A percentile compares a stretch with the other conserved stretches of the same genome.
phyloP scores from a whole-genome alignment of 1,140 invertebrate genomes.

The Leptinotarsa lineolata region DNA sequence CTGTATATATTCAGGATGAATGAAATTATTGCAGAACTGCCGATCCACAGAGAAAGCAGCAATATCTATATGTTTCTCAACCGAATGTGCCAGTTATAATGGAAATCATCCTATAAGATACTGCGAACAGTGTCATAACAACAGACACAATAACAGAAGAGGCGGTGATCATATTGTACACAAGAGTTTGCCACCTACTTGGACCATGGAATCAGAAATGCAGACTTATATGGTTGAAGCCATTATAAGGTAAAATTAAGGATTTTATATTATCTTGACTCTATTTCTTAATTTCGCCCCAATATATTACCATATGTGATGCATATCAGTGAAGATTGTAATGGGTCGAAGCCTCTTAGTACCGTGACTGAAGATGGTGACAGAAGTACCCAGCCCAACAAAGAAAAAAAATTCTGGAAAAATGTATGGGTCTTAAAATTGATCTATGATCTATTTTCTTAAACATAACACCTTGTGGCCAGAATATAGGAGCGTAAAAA shows the following conservation, averaged over 20 bases:
- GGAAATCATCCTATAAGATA: conserved; percentile 94
- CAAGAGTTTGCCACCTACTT: conserved; percentile 80
- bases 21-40: conserved; percentile 75
- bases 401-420: no score
- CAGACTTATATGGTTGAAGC: conserved; percentile 94
- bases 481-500: no score
- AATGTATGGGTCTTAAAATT: no score
- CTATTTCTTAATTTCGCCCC: no score
- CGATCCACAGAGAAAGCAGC: conserved; percentile 90
- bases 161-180: conserved; percentile 91
- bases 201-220: conserved; percentile 86
- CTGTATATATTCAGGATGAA: neutral
- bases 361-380: no score
- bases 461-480: no score
- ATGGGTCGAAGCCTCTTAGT: no score
- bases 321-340: no score
- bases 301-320: no score
- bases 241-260: conserved; percentile 78
- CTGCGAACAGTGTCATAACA: conserved; percentile 88
- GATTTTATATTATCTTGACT: neutral
- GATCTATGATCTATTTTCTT: no score
- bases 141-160: conserved; percentile 82
- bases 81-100: conserved; percentile 95
- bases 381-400: no score
- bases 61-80: conserved; percentile 94